phyloP scores from a whole-genome alignment of 2,888 invertebrate species.

The Caenorhabditis virilis region DNA sequence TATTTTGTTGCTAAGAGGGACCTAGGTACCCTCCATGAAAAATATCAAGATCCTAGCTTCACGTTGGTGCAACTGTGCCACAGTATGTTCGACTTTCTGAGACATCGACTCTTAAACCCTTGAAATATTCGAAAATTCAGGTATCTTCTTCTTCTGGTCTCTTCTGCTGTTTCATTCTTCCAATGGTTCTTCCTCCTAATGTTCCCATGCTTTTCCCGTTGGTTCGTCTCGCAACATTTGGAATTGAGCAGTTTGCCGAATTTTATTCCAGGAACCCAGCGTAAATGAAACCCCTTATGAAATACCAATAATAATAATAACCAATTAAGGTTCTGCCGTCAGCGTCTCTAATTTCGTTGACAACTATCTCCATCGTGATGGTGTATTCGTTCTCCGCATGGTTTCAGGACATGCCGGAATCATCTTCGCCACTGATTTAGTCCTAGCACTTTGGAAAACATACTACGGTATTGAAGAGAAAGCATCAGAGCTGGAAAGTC shows the following conservation, averaged over 20 bases:
- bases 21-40: too few relatives aligned
- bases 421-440: conserved; percentile 62
- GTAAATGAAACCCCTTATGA: too few relatives aligned
- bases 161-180: conserved; percentile 57
- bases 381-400: conserved; percentile 66
- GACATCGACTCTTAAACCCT: too few relatives aligned
- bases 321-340: too few relatives aligned
- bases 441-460: conserved; percentile 55
- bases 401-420: conserved; percentile 63
- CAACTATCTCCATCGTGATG: conserved; percentile 63
- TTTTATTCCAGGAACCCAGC: conserved; percentile 26
- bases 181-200: conserved; percentile 60
- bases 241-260: conserved; percentile 54
- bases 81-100: too few relatives aligned
- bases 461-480: conserved; percentile 43
- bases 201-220: conserved; percentile 63
- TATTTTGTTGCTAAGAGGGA: too few relatives aligned
- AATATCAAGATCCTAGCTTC: too few relatives aligned
- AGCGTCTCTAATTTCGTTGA: conserved; percentile 58
- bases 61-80: too few relatives aligned
- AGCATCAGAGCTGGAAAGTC: conserved; percentile 14
- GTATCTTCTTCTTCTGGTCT: conserved; percentile 58
- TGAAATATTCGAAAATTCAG: too few relatives aligned
- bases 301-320: too few relatives aligned
- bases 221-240: conserved; percentile 62